Base-by-base conservation (phyloP, 2,888 invertebrate genomes). In the Anagyrus pseudococci region DNA sequence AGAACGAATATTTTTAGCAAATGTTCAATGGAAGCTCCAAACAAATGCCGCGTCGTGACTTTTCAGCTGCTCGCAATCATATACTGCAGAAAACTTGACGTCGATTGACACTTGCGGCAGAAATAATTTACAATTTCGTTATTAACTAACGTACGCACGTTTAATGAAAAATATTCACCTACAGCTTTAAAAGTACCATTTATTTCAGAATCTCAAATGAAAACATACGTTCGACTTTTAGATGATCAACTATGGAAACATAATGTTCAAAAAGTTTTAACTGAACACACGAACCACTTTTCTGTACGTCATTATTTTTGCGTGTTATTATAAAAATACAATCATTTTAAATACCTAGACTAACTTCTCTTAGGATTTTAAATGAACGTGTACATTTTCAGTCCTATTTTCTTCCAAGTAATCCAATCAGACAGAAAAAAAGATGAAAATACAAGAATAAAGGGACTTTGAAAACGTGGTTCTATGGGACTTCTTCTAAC, bases 21-120 rank as follows among this genome's bases (percentile, higher is more conserved):
- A 49, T 56, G 40, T 41, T 22, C 26, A 49, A 1, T 59, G 58
- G 52, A 59, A 59, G 58, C 43, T 58, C 50, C 22, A 44, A 48
- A 58, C 8, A 59, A 59, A 52, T 59, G 58, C 49, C 44, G 44
- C 58, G 44, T 22, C 44, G 33, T 43, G 41, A 47, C 40, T 48
- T 23, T 26, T 23, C 23, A 29, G 43, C 23, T 4, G 41, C 13
- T 20, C 40, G 37, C 8, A 49, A 49, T 49, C 40, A 49, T 41
- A 57, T 22, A 19, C 1, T 19, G 26, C 26, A 40, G 13, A 23
- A 50, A 49, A 25, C 10, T 25, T 37, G 41, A 52, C n/a, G 17
- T 19, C 33, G 17, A 40, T 17, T 20, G 37, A 22, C n/a, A 40
- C 23, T 13, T 8, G 7, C 23, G 7, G 7, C 7, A 40, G 8